Evolutionary conservation across 2,888 invertebrate species (phyloP), one percentile per base, ranked within the genome.

Genomic region (Iselma pallidipennis): DNA sequence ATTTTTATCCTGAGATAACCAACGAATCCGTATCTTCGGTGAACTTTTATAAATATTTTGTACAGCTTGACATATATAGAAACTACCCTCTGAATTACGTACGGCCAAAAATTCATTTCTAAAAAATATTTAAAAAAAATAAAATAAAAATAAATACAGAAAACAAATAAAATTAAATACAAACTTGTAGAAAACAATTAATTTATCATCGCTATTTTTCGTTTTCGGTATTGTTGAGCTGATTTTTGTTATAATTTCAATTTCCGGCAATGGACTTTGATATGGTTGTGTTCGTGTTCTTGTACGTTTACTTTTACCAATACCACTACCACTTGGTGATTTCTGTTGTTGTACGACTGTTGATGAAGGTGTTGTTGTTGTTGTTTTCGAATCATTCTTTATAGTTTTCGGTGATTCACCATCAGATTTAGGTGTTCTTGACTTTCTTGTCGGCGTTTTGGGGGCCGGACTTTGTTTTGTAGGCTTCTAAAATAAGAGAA

Each of bases 41-140:
- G 94, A 92, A 52, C 89, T 89, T 77, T 91, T 91, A 82, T 93
- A 94, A 61, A 96, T 92, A 81, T 96, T 95, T 83, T 95, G 95
- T 82, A 92, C 88, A 0, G 94, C 88, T 81, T 95, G 94, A 80
- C 96, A 96, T 61, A 96, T 87, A 80, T 91, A 94, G 82, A 92
- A 93, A 66, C 91, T 88, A 69, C 94, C 94, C 78, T 94, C 94
- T 0, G 92, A 91, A 79, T 95, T 96, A 70, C 96, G 88, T 0
- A 96, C 94, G 1, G 95, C 96, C 76, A 96, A 83, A 82, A 94
- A 95, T 82, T 95, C 94, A 78, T 93, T 92, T 80, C 93, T 89
- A 74, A 71, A 83, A 81, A 78, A 7, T 33, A 50, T 45, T 26
- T 37, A 52, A 55, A 28, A 10, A 26, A 48, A 16, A 57, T 61